Evolutionary conservation across 2,888 invertebrate genomes (phyloP).

Genomic region (Hypomecis atomaria): DNA sequence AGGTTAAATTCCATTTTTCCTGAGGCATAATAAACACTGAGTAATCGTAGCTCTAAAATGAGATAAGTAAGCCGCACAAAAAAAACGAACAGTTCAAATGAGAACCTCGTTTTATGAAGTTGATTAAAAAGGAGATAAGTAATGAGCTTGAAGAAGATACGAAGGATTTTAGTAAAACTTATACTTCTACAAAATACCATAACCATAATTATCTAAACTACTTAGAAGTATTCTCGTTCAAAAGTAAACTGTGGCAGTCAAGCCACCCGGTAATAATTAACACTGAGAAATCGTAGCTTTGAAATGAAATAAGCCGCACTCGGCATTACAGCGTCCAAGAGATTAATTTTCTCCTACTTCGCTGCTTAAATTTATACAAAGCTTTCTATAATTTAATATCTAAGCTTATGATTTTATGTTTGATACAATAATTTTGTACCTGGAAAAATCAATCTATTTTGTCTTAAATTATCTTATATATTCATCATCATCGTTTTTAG

Average conservation of each 20-base stretch:
- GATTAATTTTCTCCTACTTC: conserved; percentile 31
- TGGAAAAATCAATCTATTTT: neutral
- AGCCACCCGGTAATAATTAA: conserved; percentile 47
- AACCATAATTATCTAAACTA: neutral
- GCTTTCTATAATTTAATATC: conserved; percentile 15
- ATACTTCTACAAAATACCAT: too few relatives aligned
- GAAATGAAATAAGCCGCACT: conserved; percentile 44
- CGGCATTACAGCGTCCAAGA: conserved; percentile 30
- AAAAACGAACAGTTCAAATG: too few relatives aligned
- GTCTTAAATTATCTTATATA: too few relatives aligned
- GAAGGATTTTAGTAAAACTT: too few relatives aligned
- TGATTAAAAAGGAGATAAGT: too few relatives aligned
- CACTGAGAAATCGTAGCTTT: conserved; percentile 45
- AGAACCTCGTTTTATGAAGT: too few relatives aligned
- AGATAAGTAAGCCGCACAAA: too few relatives aligned
- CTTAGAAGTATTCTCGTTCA: neutral
- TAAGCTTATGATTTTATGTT: neutral
- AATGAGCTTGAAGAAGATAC: too few relatives aligned
- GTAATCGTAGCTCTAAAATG: too few relatives aligned
- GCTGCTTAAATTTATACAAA: conserved; percentile 21
- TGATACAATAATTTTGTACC: neutral
- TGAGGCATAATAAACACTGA: too few relatives aligned
- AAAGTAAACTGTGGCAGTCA: conserved; percentile 33
- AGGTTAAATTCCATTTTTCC: too few relatives aligned
- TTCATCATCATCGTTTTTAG: too few relatives aligned